Conservation (phyloP, 92 coral and sea anemone species). For the Diadumene lineata region DNA sequence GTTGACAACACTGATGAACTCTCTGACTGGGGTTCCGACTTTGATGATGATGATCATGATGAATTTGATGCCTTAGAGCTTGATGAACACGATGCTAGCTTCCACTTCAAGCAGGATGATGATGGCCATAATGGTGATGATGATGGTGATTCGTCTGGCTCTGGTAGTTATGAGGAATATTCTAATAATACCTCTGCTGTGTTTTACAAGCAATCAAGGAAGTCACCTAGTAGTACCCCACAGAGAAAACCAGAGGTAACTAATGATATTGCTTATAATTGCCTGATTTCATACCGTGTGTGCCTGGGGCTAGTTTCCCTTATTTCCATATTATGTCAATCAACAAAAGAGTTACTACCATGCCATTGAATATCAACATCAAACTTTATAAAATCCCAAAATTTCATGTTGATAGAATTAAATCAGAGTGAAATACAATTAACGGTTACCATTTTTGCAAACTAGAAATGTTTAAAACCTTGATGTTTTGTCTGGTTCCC, state of each 20-base stretch:
- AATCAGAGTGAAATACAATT: too few species aligned
- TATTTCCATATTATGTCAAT: too few species aligned
- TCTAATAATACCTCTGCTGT: constrained; percentile 13
- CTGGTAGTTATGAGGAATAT: constrained; percentile 33
- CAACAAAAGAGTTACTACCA: too few species aligned
- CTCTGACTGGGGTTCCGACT: constrained; percentile 96
- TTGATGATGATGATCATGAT: constrained; percentile 77
- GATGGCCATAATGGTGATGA: constrained; percentile 24
- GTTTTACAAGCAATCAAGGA: neutral
- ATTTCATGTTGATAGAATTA: too few species aligned
- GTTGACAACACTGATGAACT: constrained; percentile 74
- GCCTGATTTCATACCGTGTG: too few species aligned
- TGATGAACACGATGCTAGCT: constrained; percentile 33
- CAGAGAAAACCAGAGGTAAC: constrained; percentile 3
- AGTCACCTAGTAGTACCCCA: constrained; percentile 5
- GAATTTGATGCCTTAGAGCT: constrained; percentile 22
- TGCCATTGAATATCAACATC: too few species aligned
- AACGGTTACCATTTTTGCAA: too few species aligned
- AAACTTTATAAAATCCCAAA: too few species aligned
- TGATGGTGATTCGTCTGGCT: constrained; percentile 34
- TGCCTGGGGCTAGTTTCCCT: too few species aligned
- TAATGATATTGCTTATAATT: too few species aligned
- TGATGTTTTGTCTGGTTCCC: too few species aligned
- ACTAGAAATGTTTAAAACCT: too few species aligned
- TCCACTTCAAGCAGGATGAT: constrained; percentile 39